Evolutionary conservation across 2,797 vertebrate genomes (phyloP), one percentile per base, ranked within the genome.

Genomic region (Tympanoctomys barrerae): DNA sequence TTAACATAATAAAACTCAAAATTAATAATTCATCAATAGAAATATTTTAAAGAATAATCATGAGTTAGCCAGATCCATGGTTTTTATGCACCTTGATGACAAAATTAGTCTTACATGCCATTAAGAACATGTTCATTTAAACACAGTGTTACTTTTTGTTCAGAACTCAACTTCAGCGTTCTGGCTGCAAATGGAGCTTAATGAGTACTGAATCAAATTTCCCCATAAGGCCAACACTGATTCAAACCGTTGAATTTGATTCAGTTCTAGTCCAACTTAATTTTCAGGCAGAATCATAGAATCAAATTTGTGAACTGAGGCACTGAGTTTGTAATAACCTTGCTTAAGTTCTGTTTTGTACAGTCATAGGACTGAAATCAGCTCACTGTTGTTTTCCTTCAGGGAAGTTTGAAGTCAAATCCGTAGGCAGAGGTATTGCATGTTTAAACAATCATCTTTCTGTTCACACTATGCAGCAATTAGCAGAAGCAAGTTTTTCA

Each of bases 401-500:
- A 49, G 36, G 52, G 24, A 87, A 49, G 49, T 95, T 73, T 79
- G 81, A 61, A 80, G 52, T 81, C 49, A 80, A 4, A 78, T 87
- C 49, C n/a, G 14, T 78, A 49, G 39, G 22, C 12, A 57, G 46
- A 31, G 81, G 54, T 94, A 92, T 73, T 82, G 28, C 39, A 24
- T 78, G 19, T 78, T 87, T 84, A 26, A 87, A 75, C 68, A 46
- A 46, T 91, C 42, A 18, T 59, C 64, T 94, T 59, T 64, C 57
- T 90, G 1, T 84, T 71, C 87, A 71, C 64, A 84, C 42, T 59
- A 31, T n/a, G 78, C 18, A 87, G 26, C 46, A 77, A 46, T 81
- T 77, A 91, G 31, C 62, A 75, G 52, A 70, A 93, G 71, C 68
- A 62, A 64, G 87, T 96, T 90, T 92, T 54, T 7, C 70, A 87